Evolutionary conservation across 1,140 invertebrate genomes (phyloP), one percentile per base, ranked within the genome.

Genomic region (Anastrepha ludens): DNA sequence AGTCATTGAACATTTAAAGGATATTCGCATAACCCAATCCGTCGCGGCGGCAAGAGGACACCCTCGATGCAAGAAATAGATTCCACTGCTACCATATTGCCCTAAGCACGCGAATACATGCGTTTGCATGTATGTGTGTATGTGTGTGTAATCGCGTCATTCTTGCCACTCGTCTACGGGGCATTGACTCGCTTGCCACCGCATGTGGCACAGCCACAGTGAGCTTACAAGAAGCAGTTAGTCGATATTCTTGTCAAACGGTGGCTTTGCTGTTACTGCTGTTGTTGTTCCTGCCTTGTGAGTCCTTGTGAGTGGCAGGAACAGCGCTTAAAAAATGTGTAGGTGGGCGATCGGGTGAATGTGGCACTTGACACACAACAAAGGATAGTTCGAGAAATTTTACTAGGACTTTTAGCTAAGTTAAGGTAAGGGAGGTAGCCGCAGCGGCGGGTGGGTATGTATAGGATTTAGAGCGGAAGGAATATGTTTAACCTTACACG

Each of bases 1-100:
- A 74, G 67, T 74, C 67, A 74, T 74, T 74, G 67, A 74, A 74
- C 67, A 74, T 74, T 74, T 74, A 74, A 74, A 47, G 67, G 67
- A 74, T 74, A 74, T 74, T n/a, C 67, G 41, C 41, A 44, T 8
- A 74, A 74, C 67, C 67, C 67, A 39, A 47, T 2, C 67, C 41
- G 39, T 74, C 29, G 41, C 67, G 67, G 67, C 67, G 39, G 67
- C 39, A 6, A 17, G 15, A 17, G 39, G 67, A 1, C 65, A 41
- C 41, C 39, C 29, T 47, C 67, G 39, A 41, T 74, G 39, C 41
- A 74, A 15, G 17, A 29, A 74, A 62, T 44, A 41, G 41, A 44
- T 74, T 47, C 15, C 41, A 74, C 67, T 67, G 9, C 64, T 39
- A 29, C 39, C 20, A 8, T 67, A 29, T 67, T 13, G 39, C 64